Evolutionary conservation across 2,113 vertebrate genomes (phyloP).

Genomic region (Porphyrio hochstetteri): DNA sequence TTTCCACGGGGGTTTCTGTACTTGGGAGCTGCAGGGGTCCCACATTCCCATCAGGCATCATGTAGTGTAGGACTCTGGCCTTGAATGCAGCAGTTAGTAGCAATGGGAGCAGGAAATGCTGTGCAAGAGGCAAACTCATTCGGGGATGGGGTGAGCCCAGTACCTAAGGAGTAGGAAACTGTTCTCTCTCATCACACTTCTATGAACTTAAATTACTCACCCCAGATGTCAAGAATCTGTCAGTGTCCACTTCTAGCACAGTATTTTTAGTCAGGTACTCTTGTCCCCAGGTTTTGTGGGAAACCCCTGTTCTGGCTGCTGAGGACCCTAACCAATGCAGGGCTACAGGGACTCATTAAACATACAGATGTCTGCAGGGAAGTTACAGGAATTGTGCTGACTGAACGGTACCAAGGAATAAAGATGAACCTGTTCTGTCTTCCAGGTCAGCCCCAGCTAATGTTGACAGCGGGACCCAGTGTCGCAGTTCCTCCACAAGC

Average conservation of each 20-base stretch:
- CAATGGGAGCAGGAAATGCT: not conserved
- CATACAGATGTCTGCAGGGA: fast-evolving
- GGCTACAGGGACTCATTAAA: not conserved
- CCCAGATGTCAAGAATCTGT: not conserved
- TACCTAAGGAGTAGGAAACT: not conserved
- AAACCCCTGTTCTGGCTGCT: fast-evolving
- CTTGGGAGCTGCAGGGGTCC: not conserved
- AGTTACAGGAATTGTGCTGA: fast-evolving
- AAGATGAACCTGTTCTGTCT: not conserved
- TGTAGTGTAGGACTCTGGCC: not conserved
- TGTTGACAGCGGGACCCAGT: constrained; percentile 97
- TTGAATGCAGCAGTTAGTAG: not conserved
- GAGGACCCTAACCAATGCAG: not conserved
- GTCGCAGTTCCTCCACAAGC: constrained; percentile 92
- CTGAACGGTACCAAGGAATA: fast-evolving
- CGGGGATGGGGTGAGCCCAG: not conserved
- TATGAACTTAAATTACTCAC: not conserved
- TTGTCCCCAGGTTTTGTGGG: not conserved
- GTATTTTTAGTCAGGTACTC: not conserved
- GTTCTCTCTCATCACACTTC: not conserved
- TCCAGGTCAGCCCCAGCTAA: constrained; percentile 94
- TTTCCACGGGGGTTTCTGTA: not conserved
- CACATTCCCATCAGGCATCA: not conserved
- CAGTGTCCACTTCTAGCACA: not conserved
- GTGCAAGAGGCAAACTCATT: not conserved